phyloP scores from a whole-genome alignment of 2,888 invertebrate genomes.

The Xestia sexstrigata region DNA sequence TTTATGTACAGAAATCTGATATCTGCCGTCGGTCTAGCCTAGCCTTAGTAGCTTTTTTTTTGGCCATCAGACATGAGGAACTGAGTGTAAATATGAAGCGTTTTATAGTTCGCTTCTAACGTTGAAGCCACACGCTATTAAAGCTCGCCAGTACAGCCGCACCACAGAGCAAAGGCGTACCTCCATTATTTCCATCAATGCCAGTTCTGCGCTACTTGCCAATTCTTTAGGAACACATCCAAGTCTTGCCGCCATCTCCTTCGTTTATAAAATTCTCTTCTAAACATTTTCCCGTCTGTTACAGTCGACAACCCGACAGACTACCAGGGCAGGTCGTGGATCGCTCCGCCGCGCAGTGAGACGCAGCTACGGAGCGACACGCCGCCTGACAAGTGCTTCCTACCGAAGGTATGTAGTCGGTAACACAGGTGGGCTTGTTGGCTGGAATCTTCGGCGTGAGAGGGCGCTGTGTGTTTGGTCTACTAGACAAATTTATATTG shows the following conservation, averaged over 20 bases:
- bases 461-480: not conserved
- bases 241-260: not conserved
- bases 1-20: no score
- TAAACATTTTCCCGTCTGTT: constrained; percentile 58
- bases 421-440: not conserved
- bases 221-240: not conserved
- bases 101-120: no score
- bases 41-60: not conserved
- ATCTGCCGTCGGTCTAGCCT: not conserved
- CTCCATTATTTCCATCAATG: not conserved
- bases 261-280: not conserved
- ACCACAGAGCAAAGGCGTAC: not conserved
- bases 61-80: no score
- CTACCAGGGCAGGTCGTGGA: constrained; percentile 99
- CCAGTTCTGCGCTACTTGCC: not conserved
- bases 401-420: constrained; percentile 93
- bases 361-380: constrained; percentile 91
- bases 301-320: constrained; percentile 97
- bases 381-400: constrained; percentile 98
- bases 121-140: no score
- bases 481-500: not conserved
- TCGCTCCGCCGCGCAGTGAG: constrained; percentile 96
- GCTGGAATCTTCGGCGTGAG: not conserved
- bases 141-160: not conserved
- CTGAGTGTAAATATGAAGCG: no score